These are phyloP conservation scores for Drosophila putrida DNA, from an alignment of 2,888 invertebrate genomes.

Conservation along the genomic window DNA sequence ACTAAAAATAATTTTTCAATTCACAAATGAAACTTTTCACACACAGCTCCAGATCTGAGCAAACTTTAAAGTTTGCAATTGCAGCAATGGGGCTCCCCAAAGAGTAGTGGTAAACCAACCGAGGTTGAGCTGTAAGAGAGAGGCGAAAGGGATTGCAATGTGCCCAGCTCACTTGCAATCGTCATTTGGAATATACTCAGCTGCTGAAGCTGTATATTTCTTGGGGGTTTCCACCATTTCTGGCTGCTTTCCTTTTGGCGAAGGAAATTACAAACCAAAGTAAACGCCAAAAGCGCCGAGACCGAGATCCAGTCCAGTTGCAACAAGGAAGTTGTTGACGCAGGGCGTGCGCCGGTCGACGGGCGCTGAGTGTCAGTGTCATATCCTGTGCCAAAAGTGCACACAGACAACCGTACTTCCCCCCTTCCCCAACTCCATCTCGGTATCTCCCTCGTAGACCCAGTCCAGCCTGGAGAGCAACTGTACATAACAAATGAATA, in stretches of 20 bases:
- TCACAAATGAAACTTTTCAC: slow-evolving; percentile 78
- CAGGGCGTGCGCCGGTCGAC: slow-evolving; percentile 50
- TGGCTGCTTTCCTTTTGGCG: slow-evolving; percentile 65
- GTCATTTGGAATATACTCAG: slow-evolving; percentile 64
- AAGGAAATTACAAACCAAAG: slow-evolving; percentile 82
- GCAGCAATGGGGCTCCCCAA: slow-evolving; percentile 59
- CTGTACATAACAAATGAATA: slow-evolving; percentile 81
- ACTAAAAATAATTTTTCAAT: slow-evolving; percentile 76
- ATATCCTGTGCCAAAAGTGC: slow-evolving; percentile 81
- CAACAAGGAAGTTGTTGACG: slow-evolving; percentile 77
- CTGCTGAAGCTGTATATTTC: slow-evolving; percentile 49
- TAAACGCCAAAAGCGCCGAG: slow-evolving; percentile 72
- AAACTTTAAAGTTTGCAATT: slow-evolving; percentile 72
- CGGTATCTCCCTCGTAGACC: neutral
- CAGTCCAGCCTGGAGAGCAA: slow-evolving; percentile 36
- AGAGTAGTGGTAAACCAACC: slow-evolving; percentile 62
- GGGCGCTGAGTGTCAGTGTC: slow-evolving; percentile 78
- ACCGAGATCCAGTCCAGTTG: slow-evolving; percentile 22
- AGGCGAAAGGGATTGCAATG: neutral
- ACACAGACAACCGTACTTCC: slow-evolving; percentile 47
- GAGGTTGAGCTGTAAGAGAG: neutral
- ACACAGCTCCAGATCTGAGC: slow-evolving; percentile 54
- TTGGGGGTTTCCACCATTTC: slow-evolving; percentile 58
- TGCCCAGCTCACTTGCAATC: slow-evolving; percentile 64
- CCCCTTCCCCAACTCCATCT: neutral